A percentile compares a stretch with the other conserved stretches of the same genome.
phyloP scores from a whole-genome alignment of 2,888 invertebrate species.

The Frankliniella fusca region DNA sequence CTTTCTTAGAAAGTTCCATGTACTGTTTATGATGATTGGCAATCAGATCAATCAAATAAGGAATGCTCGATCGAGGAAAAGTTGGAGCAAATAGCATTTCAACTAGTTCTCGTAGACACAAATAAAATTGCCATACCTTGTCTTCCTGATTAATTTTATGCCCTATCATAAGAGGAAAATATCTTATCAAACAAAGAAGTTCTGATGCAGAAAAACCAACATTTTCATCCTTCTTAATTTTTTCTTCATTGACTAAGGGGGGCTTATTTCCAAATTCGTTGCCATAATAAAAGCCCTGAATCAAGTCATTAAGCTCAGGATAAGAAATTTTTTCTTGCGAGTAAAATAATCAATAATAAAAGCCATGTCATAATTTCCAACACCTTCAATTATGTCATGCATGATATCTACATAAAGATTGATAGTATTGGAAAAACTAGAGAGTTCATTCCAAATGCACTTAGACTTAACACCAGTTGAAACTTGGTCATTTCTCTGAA shows the following conservation, averaged over 20 bases:
- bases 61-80: neutral
- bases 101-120: neutral
- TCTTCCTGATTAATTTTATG: neutral
- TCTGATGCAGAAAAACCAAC: neutral
- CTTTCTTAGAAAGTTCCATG: neutral
- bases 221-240: neutral
- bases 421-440: neutral
- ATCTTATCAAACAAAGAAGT: neutral
- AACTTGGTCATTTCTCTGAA: neutral
- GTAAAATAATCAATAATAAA: slow-evolving; percentile 30
- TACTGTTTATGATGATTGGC: neutral
- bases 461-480: slow-evolving; percentile 11
- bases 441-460: slow-evolving; percentile 26
- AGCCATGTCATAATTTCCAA: slow-evolving; percentile 29
- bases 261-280: neutral
- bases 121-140: neutral
- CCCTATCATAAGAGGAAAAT: neutral
- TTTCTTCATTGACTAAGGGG: neutral
- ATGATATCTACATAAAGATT: slow-evolving; percentile 29
- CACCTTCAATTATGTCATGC: slow-evolving; percentile 35
- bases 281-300: neutral
- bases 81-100: neutral
- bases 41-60: neutral
- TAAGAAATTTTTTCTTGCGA: neutral
- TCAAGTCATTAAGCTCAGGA: neutral